A percentile compares a stretch with the other conserved stretches of the same genome.
Conservation (phyloP, 2,113 vertebrate genomes). For the Caranx ignobilis region DNA sequence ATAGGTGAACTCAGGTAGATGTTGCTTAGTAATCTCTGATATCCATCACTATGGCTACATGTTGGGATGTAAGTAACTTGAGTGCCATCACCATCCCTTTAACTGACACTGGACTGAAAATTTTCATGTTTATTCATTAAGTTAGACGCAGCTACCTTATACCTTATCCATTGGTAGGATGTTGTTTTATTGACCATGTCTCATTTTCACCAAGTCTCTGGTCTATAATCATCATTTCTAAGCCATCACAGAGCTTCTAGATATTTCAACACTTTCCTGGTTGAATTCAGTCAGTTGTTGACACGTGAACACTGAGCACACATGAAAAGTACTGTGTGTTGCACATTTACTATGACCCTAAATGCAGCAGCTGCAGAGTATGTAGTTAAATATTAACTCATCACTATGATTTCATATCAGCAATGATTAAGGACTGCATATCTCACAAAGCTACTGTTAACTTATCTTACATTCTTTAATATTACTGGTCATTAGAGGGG, state of each 20-base stretch:
- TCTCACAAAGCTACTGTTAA: neutral
- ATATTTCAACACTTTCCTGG: neutral
- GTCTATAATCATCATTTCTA: neutral
- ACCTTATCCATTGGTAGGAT: no score
- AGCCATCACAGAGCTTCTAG: neutral
- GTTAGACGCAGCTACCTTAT: neutral
- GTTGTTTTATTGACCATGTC: neutral
- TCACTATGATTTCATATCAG: slow-evolving; percentile 5
- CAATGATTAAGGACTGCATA: neutral
- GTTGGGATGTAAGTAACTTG: no score
- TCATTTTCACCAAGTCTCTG: neutral
- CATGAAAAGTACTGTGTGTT: slow-evolving; percentile 6
- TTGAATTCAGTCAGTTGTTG: neutral
- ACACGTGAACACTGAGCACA: slow-evolving; percentile 23
- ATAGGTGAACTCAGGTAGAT: no score
- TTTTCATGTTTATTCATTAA: no score
- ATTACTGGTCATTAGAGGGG: neutral
- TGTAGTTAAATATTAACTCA: slow-evolving; percentile 25
- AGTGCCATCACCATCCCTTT: no score
- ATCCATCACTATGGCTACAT: no score
- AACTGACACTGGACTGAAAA: no score
- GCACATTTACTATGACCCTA: slow-evolving; percentile 17
- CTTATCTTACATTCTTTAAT: neutral
- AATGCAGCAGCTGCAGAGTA: neutral
- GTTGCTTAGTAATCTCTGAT: no score